These are phyloP conservation scores for Alces alces DNA, from an alignment of 2,113 vertebrate genomes.

Conservation along the genomic window DNA sequence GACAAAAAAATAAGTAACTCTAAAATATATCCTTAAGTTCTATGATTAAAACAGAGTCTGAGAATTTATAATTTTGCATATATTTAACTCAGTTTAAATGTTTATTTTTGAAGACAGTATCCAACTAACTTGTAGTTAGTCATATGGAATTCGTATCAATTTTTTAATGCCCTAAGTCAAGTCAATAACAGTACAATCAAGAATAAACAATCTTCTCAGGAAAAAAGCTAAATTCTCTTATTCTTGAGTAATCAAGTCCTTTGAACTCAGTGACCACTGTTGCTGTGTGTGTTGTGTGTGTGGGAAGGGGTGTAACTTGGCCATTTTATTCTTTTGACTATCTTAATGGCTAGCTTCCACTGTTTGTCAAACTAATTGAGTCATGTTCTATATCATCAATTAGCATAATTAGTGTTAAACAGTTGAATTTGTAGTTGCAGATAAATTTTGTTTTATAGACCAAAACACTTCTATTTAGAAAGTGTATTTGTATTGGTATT, in stretches of 20 bases:
- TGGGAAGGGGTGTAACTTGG: neutral
- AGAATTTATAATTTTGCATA: neutral
- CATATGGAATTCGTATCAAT: neutral
- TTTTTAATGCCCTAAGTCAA: neutral
- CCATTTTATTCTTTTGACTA: neutral
- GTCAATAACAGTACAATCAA: neutral
- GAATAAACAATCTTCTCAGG: neutral
- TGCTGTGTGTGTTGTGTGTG: neutral
- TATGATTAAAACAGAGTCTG: neutral
- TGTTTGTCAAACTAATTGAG: neutral
- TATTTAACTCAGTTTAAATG: constrained; percentile 20
- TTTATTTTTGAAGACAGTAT: neutral
- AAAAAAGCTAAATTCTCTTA: neutral
- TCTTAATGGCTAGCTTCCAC: neutral
- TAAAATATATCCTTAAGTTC: neutral
- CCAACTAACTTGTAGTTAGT: neutral
- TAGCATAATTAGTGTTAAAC: neutral
- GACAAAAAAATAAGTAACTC: neutral
- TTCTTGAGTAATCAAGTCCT: neutral
- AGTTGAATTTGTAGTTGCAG: neutral
- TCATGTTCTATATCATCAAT: neutral
- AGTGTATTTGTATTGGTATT: neutral
- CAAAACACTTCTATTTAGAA: neutral
- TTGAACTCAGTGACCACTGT: neutral
- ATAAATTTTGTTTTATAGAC: neutral